Evolutionary conservation across 2,888 invertebrate genomes (phyloP).

Genomic region (Callinectes sapidus): DNA sequence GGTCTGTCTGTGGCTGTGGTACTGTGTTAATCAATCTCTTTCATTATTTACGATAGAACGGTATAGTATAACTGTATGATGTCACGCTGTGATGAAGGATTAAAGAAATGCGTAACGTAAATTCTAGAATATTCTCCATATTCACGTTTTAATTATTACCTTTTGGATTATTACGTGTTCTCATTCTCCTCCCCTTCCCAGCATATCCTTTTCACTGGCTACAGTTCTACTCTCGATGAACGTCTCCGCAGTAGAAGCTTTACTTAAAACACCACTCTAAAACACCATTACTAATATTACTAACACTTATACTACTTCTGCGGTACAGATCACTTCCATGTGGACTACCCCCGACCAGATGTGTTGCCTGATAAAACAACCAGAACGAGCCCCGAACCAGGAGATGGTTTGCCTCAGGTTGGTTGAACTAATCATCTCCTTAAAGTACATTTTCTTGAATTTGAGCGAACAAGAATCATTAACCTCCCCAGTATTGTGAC

Average conservation of each 20-base stretch:
- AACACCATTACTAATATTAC: neutral
- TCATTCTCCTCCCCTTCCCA: neutral
- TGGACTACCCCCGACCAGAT: neutral
- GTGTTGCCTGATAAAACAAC: slow-evolving; percentile 9
- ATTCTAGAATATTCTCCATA: neutral
- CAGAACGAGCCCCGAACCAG: slow-evolving; percentile 4
- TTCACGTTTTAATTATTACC: neutral
- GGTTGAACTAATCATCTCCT: neutral
- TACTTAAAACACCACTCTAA: neutral
- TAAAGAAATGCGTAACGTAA: too few relatives aligned
- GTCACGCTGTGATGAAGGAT: too few relatives aligned
- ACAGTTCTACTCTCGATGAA: neutral
- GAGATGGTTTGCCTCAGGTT: neutral
- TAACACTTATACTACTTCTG: neutral
- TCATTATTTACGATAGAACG: too few relatives aligned
- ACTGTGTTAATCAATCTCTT: neutral
- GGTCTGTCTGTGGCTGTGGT: neutral
- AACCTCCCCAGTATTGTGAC: too few relatives aligned
- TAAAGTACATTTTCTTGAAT: neutral
- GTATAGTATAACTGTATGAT: too few relatives aligned
- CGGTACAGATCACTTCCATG: neutral
- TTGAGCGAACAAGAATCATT: neutral
- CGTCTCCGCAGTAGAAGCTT: neutral
- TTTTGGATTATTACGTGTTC: neutral
- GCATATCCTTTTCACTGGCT: neutral